Percentiles rank a stretch among this genome's conserved stretches.
phyloP scores from a whole-genome alignment of 1,140 invertebrate species.

The Whitmania pigra region DNA sequence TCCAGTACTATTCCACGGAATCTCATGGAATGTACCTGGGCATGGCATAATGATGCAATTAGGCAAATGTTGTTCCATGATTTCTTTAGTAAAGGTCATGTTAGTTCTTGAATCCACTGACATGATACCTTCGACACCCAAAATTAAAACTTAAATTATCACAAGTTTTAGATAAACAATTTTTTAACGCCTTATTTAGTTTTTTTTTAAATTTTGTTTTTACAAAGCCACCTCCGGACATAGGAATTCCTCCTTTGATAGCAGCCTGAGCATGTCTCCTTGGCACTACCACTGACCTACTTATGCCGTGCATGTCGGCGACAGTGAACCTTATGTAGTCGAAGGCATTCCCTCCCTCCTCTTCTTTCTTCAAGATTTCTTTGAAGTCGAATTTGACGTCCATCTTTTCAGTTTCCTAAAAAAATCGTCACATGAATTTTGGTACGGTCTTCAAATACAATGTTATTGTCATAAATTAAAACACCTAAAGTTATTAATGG shows the following conservation, averaged over 20 bases:
- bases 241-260: constrained; percentile 6
- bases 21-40: not conserved
- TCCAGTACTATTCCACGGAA: not conserved
- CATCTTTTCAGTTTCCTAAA: not conserved
- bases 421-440: too few species aligned
- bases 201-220: not conserved
- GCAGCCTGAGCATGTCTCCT: constrained; percentile 4
- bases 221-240: constrained; percentile 5
- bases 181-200: not conserved
- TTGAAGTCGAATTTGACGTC: not conserved
- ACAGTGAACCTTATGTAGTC: constrained; percentile 21
- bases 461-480: too few species aligned
- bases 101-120: not conserved
- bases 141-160: not conserved
- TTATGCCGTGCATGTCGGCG: constrained; percentile 21
- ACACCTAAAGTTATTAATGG: too few species aligned
- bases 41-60: not conserved
- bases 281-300: constrained; percentile 1
- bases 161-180: not conserved
- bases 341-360: not conserved
- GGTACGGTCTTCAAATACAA: too few species aligned
- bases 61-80: not conserved
- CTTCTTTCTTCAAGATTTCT: not conserved
- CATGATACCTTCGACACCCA: not conserved
- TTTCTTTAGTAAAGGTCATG: not conserved